phyloP scores from a whole-genome alignment of 2,888 invertebrate genomes.

The Nephrotoma flavescens region DNA sequence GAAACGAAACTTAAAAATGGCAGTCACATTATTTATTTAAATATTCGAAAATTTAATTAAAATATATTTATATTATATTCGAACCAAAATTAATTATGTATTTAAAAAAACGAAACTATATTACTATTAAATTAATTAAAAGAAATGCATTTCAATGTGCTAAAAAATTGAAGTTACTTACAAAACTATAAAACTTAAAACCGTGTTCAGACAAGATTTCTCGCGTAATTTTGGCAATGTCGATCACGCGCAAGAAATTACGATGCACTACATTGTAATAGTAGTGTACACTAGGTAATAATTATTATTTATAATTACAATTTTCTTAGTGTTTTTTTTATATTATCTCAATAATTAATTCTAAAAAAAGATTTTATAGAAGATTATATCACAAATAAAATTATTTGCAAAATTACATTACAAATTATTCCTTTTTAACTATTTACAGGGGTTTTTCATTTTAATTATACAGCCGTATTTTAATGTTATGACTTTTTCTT shows the following conservation, averaged over 20 bases:
- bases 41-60: background rate
- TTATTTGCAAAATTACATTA: background rate
- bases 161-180: background rate
- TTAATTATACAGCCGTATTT: background rate
- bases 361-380: background rate
- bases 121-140: background rate
- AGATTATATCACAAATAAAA: background rate
- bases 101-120: background rate
- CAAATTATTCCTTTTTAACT: background rate
- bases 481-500: slow-evolving; percentile 7
- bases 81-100: background rate
- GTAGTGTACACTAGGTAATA: background rate
- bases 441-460: background rate
- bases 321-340: background rate
- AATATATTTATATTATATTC: background rate
- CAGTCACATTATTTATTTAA: background rate
- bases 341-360: background rate
- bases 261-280: background rate
- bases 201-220: background rate
- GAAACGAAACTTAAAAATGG: background rate
- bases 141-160: background rate
- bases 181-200: background rate
- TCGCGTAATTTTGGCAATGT: background rate
- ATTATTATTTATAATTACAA: background rate
- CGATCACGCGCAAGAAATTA: background rate